phyloP scores from a whole-genome alignment of 2,888 invertebrate species.

The Agrypnus murinus region DNA sequence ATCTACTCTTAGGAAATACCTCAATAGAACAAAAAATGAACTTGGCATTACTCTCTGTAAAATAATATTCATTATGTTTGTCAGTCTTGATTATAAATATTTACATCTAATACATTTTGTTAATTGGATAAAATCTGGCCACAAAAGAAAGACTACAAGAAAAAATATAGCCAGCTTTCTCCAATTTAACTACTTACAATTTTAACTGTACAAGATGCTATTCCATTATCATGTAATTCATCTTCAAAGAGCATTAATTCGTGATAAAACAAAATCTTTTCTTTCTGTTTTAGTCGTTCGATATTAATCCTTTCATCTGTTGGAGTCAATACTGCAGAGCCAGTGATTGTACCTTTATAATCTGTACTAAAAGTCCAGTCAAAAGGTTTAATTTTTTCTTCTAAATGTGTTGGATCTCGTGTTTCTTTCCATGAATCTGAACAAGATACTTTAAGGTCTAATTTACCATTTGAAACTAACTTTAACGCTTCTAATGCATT shows the following conservation, averaged over 20 bases:
- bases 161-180: too few relatives aligned
- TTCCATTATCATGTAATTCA: slow-evolving; percentile 98
- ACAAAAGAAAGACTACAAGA: too few relatives aligned
- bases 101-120: too few relatives aligned
- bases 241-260: slow-evolving; percentile 97
- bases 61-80: slow-evolving; percentile 12
- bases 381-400: slow-evolving; percentile 89
- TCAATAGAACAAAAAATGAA: slow-evolving; percentile 90
- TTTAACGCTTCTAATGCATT: slow-evolving; percentile 93
- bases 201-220: slow-evolving; percentile 92
- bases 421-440: slow-evolving; percentile 94
- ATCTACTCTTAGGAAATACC: slow-evolving; percentile 96
- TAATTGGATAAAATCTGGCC: too few relatives aligned
- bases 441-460: slow-evolving; percentile 89
- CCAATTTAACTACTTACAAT: slow-evolving; percentile 89
- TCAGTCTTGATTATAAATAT: slow-evolving; percentile 6
- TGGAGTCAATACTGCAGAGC: slow-evolving; percentile 75
- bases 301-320: slow-evolving; percentile 89
- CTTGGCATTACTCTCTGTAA: slow-evolving; percentile 95
- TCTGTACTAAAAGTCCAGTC: slow-evolving; percentile 98
- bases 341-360: slow-evolving; percentile 87
- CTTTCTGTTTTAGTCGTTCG: slow-evolving; percentile 89
- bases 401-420: slow-evolving; percentile 81
- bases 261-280: slow-evolving; percentile 95
- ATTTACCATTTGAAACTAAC: slow-evolving; percentile 82